Conservation (phyloP, 2,797 vertebrate genomes). For the Pogonophryne albipinna region DNA sequence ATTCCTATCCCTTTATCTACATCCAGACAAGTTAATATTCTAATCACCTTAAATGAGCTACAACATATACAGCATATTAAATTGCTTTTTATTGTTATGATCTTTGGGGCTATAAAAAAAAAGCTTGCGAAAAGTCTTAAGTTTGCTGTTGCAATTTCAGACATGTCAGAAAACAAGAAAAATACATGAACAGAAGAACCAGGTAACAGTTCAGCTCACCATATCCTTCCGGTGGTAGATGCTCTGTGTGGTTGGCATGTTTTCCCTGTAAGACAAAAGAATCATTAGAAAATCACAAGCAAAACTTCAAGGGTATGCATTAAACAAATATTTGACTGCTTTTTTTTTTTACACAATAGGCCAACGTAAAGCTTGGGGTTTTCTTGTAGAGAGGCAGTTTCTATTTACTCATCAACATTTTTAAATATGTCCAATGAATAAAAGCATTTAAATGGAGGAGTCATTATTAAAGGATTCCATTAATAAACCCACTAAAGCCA, state of each 20-base stretch:
- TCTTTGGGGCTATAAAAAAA: too few species aligned
- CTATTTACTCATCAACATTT: neutral
- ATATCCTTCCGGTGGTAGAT: conserved; percentile 95
- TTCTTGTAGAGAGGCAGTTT: neutral
- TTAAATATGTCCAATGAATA: neutral
- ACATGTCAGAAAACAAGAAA: neutral
- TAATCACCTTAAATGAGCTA: neutral
- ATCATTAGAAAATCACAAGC: conserved; percentile 1
- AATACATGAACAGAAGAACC: neutral
- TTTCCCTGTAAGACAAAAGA: conserved; percentile 89
- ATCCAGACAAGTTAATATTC: neutral
- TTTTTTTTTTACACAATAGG: neutral
- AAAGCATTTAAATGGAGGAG: neutral
- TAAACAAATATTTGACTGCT: too few species aligned
- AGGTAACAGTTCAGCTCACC: conserved; percentile 80
- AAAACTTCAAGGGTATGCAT: neutral
- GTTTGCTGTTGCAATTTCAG: neutral
- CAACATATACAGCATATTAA: neutral
- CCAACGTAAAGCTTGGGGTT: neutral
- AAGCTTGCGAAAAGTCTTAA: neutral
- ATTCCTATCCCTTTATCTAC: neutral
- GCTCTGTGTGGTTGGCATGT: conserved; percentile 92
- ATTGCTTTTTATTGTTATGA: neutral
- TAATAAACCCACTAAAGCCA: neutral
- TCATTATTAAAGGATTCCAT: neutral